phyloP scores from a whole-genome alignment of 2,888 invertebrate species.

The Caenorhabditis virilis region DNA sequence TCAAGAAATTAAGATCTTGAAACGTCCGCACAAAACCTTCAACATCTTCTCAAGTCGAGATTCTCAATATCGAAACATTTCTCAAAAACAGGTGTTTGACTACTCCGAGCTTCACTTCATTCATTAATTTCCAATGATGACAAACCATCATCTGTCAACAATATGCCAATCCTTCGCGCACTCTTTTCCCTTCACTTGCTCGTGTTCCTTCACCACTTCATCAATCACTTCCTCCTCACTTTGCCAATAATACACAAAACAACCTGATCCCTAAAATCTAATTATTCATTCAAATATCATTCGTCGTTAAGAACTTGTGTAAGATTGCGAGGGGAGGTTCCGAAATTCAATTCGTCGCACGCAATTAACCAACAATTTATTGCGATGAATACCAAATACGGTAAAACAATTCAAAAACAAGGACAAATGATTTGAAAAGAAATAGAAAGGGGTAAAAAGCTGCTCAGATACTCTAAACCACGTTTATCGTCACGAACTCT shows the following conservation, averaged over 20 bases:
- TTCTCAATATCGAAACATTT: neutral
- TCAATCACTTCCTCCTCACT: conserved; percentile 25
- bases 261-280: conserved; percentile 39
- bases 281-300: too few relatives aligned
- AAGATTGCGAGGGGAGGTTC: too few relatives aligned
- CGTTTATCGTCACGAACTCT: neutral
- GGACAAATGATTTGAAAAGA: too few relatives aligned
- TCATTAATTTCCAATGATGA: too few relatives aligned
- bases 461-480: neutral
- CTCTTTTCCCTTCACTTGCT: conserved; percentile 8
- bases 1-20: neutral
- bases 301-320: too few relatives aligned
- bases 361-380: too few relatives aligned
- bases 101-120: too few relatives aligned
- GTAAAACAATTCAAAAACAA: too few relatives aligned
- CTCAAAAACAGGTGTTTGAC: conserved; percentile 7
- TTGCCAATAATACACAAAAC: neutral
- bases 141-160: too few relatives aligned
- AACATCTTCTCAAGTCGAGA: neutral
- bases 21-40: neutral
- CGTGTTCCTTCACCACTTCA: conserved; percentile 28
- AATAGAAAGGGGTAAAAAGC: too few relatives aligned
- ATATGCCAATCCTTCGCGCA: conserved; percentile 18
- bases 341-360: too few relatives aligned
- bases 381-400: too few relatives aligned